phyloP scores from a whole-genome alignment of 2,113 vertebrate species.

The Meles meles region DNA sequence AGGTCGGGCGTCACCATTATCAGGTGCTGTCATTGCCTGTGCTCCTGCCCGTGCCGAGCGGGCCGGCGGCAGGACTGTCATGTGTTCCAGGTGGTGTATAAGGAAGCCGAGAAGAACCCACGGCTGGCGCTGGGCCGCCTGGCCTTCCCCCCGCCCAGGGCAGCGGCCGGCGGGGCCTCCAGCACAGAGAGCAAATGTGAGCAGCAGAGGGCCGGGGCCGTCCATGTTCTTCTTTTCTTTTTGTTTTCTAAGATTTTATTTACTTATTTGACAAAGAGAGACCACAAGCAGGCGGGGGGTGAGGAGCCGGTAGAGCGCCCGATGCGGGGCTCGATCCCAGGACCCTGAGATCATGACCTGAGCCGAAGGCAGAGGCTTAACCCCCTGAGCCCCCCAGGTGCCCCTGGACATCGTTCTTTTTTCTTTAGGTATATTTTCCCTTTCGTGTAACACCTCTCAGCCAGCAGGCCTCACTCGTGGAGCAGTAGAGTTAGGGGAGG shows the following conservation, averaged over 20 bases:
- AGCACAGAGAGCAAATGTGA: slow-evolving; percentile 93
- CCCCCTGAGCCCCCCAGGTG: neutral
- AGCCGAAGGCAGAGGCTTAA: neutral
- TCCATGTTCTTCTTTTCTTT: too few relatives aligned
- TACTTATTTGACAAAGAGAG: neutral
- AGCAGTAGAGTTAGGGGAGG: accelerated
- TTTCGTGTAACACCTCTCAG: accelerated
- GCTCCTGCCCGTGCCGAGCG: accelerated
- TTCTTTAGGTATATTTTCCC: neutral
- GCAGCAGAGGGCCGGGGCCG: neutral
- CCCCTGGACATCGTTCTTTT: neutral
- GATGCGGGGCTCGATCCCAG: accelerated
- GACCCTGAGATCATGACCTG: neutral
- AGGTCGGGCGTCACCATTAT: neutral
- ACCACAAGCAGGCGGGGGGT: too few relatives aligned
- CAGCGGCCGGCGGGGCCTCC: slow-evolving; percentile 77
- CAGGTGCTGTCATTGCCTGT: neutral
- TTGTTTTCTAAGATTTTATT: neutral
- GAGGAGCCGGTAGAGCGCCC: too few relatives aligned
- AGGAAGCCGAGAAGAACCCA: slow-evolving; percentile 89
- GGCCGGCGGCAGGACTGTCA: neutral
- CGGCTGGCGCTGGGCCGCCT: slow-evolving; percentile 81
- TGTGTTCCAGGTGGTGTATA: slow-evolving; percentile 90
- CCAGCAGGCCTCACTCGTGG: accelerated
- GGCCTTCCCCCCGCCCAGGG: slow-evolving; percentile 81